Evolutionary conservation across 2,888 invertebrate genomes (phyloP).

Genomic region (Spicauda simplicius): DNA sequence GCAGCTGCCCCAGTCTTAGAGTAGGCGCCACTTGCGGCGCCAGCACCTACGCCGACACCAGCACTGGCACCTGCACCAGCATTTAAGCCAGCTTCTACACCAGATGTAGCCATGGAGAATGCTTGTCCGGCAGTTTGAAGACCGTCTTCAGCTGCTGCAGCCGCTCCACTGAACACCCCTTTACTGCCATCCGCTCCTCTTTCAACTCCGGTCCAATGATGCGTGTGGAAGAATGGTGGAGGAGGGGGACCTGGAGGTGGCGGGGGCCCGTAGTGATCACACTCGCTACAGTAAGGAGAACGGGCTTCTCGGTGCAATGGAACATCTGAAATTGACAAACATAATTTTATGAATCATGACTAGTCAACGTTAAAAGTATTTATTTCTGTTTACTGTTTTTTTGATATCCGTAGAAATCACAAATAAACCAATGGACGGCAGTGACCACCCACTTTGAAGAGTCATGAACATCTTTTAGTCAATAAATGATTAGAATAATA

Average conservation of each 20-base stretch:
- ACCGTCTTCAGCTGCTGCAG: conserved; percentile 53
- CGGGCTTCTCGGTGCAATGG: conserved; percentile 49
- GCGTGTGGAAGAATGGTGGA: conserved; percentile 52
- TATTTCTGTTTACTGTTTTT: no score
- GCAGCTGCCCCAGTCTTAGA: background rate
- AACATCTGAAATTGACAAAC: conserved; percentile 47
- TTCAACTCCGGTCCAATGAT: conserved; percentile 65
- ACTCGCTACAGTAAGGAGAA: conserved; percentile 47
- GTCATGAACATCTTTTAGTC: no score
- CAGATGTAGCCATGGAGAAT: conserved; percentile 53
- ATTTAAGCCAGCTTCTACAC: conserved; percentile 43
- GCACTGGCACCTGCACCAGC: conserved; percentile 31
- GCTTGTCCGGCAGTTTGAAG: conserved; percentile 54
- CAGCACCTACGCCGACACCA: conserved; percentile 12
- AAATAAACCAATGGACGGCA: no score
- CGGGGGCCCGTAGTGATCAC: conserved; percentile 31
- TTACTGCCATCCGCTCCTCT: conserved; percentile 53
- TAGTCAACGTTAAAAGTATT: no score
- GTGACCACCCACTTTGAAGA: no score
- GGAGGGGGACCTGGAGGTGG: conserved; percentile 42
- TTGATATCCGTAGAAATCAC: no score
- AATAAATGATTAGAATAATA: no score
- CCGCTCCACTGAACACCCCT: conserved; percentile 63
- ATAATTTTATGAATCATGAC: background rate
- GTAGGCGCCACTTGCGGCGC: background rate